A percentile compares a stretch with the other conserved stretches of the same genome.
These are phyloP conservation scores for Hydractinia symbiolongicarpus DNA, from an alignment of 30 jellyfish, hydroid and myxozoan genomes.

Conservation along the genomic window DNA sequence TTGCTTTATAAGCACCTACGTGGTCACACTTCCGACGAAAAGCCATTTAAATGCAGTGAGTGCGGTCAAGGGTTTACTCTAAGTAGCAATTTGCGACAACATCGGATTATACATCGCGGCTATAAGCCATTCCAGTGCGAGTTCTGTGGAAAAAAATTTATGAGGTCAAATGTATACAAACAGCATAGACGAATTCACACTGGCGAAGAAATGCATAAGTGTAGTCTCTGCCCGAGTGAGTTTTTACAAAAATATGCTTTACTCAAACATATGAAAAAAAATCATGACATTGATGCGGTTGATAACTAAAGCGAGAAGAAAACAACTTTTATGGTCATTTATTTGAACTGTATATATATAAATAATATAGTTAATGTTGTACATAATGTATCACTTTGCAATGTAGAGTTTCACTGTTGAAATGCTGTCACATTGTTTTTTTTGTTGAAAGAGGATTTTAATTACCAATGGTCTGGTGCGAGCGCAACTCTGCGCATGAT, in stretches of 20 bases:
- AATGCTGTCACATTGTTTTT: no score
- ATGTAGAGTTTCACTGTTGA: no score
- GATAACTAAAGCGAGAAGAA: constrained; percentile 23
- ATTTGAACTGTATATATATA: no score
- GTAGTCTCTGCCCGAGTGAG: constrained; percentile 97
- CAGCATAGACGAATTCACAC: constrained; percentile 97
- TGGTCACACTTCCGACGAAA: constrained; percentile 97
- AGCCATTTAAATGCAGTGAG: constrained; percentile 96
- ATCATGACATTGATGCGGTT: constrained; percentile 86
- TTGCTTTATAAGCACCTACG: constrained; percentile 90
- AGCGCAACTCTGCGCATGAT: no score
- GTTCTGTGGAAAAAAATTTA: constrained; percentile 96
- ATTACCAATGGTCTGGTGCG: no score
- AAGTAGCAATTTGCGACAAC: constrained; percentile 96
- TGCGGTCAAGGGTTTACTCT: constrained; percentile 99
- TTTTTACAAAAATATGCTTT: constrained; percentile 92
- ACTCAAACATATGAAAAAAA: constrained; percentile 94
- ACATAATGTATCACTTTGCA: no score
- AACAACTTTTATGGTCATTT: no score
- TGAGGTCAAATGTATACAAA: constrained; percentile 95
- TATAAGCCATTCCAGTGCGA: constrained; percentile 98
- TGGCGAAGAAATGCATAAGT: constrained; percentile 98
- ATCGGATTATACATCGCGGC: constrained; percentile 93
- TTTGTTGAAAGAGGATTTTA: no score
- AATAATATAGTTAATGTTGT: no score